Base-by-base conservation (phyloP, 37 sponge, comb jelly and placozoan genomes). In the Petrosia ficiformis region DNA sequence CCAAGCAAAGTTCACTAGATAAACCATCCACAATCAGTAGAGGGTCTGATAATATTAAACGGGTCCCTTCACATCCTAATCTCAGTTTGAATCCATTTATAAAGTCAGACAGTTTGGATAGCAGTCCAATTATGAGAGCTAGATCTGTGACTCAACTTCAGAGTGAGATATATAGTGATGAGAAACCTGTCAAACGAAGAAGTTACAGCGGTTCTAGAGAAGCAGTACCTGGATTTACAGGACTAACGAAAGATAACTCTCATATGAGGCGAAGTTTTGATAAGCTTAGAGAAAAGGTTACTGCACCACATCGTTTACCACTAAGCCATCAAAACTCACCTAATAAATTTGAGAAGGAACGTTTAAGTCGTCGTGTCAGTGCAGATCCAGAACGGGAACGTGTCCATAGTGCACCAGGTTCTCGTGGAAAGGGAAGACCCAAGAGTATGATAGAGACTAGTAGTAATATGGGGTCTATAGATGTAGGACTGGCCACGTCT, bases 221-320 rank as follows among this genome's bases (percentile, higher is more conserved):
- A 14, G 26, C n/a, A 5, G 63, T n/a, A 5, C 63, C 28, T 8
- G 6, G 25, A 26, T 61, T 26, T 61, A 61, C 63, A 26, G 5
- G 28, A 61, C 54, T 48, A 19, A 19, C 54, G 8, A 48, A 48
- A 48, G 14, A 19, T 8, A 8, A 8, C 14, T 14, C 8, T 48
- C 8, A 48, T 14, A 14, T 61, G 14, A 8, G 63, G 6, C 28
- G 63, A 5, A 61, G 63, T 61, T 11, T 61, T 24, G 63, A 61
- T 5, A 26, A 26, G n/a, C n/a, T 61, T 26, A 24, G 63, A 8
- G 63, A 61, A 61, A 61, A 61, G 26, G 14, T 48, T 48, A 48
- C 66, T 76, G 32, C 70, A 42, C 31, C 76, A 70, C 71, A 69
- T 76, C 19, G 76, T 68, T 44, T 76, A 75, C 71, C 65, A 67